phyloP scores from a whole-genome alignment of 2,797 vertebrate species.

The Galaxias olidus region DNA sequence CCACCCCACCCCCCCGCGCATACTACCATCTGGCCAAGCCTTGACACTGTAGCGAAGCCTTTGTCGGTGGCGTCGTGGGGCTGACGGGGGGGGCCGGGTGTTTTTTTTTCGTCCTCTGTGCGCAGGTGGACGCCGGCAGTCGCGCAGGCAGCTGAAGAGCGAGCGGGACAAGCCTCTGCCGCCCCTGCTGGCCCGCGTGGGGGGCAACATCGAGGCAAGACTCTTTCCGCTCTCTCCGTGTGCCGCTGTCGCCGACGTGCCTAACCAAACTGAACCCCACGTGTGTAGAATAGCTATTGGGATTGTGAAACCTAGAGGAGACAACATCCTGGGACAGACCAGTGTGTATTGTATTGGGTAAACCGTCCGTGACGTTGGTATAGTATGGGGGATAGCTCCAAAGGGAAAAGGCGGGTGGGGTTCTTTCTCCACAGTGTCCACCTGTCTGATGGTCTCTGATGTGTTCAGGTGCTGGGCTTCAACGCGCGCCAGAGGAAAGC shows the following conservation, averaged over 20 bases:
- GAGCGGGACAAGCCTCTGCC: constrained; percentile 96
- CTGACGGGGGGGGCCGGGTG: background rate
- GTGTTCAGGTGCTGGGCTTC: constrained; percentile 92
- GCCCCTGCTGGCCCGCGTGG: constrained; percentile 91
- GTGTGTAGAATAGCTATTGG: no score
- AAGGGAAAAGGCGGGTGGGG: no score
- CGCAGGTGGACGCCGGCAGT: constrained; percentile 91
- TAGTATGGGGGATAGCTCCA: no score
- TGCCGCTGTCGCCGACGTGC: background rate
- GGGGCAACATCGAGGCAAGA: constrained; percentile 95
- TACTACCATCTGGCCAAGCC: background rate
- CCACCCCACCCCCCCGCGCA: background rate
- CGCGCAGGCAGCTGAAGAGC: constrained; percentile 90
- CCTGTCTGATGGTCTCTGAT: background rate
- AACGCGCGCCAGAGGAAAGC: constrained; percentile 97
- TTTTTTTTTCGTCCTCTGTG: no score
- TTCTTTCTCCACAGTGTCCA: no score
- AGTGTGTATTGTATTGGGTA: no score
- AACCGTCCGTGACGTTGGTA: no score
- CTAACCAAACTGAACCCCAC: no score
- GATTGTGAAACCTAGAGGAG: no score
- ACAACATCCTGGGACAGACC: no score
- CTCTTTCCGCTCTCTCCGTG: background rate
- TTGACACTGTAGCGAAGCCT: constrained; percentile 1
- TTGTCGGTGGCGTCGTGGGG: background rate